Conservation (phyloP, 2,888 invertebrate species). For the Epinotia bilunana region DNA sequence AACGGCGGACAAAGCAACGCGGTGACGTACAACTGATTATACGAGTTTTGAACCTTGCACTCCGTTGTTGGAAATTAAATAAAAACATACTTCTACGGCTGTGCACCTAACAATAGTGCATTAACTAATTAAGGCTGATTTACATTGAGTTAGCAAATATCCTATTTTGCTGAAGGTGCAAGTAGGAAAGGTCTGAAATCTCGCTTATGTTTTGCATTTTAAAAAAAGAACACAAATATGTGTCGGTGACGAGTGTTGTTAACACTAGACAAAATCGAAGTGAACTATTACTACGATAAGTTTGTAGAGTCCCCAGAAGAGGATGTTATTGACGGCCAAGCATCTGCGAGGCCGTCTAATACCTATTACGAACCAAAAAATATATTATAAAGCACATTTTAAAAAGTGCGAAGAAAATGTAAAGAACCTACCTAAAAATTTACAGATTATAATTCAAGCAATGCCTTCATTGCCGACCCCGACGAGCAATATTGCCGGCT, state of each 20-base stretch:
- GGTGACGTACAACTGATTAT: conserved; percentile 59
- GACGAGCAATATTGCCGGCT: neutral
- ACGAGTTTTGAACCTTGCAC: conserved; percentile 63
- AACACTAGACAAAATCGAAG: neutral
- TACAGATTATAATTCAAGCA: neutral
- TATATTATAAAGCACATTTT: no score
- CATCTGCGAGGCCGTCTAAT: neutral
- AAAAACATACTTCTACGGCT: neutral
- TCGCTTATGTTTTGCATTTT: no score
- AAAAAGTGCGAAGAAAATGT: neutral
- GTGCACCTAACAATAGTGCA: neutral
- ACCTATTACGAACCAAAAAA: neutral
- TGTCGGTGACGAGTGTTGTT: neutral
- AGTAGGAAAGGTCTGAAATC: neutral
- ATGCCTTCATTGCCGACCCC: neutral
- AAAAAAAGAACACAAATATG: neutral
- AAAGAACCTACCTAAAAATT: neutral
- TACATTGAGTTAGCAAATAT: neutral
- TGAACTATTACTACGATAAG: neutral
- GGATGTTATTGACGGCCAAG: neutral
- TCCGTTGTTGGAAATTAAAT: conserved; percentile 36
- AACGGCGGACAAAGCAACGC: conserved; percentile 46
- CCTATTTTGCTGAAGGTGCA: neutral
- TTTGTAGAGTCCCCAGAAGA: neutral
- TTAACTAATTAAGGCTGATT: neutral